A percentile compares a stretch with the other conserved stretches of the same genome.
These are phyloP conservation scores for Athrips mouffetella DNA, from an alignment of 2,888 invertebrate species.

Conservation along the genomic window DNA sequence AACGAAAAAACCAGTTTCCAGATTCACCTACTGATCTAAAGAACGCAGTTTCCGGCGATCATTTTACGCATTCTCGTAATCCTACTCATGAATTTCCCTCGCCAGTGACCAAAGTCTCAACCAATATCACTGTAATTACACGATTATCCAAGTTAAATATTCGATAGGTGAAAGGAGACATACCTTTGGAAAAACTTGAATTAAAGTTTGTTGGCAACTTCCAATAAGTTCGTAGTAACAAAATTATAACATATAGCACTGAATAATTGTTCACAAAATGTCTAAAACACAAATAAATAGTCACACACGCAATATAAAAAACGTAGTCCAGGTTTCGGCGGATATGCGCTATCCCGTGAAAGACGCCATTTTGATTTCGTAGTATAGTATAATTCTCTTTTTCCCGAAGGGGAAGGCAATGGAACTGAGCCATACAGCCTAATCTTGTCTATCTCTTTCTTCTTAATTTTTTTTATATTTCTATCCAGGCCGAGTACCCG, in stretches of 20 bases:
- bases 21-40: conserved; percentile 67
- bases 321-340: conserved; percentile 60
- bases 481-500: background rate
- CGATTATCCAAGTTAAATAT: conserved; percentile 52
- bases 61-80: conserved; percentile 25
- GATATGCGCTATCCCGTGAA: conserved; percentile 69
- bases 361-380: conserved; percentile 79
- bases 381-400: conserved; percentile 60
- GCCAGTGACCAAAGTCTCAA: background rate
- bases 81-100: background rate
- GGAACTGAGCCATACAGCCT: no score
- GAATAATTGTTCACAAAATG: conserved; percentile 55
- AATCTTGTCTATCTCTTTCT: no score
- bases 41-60: conserved; percentile 50
- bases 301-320: conserved; percentile 50
- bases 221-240: conserved; percentile 35
- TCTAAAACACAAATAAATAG: conserved; percentile 53
- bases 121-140: conserved; percentile 35
- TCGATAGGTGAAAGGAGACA: conserved; percentile 73
- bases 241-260: conserved; percentile 49
- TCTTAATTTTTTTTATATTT: background rate
- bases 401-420: no score
- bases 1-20: conserved; percentile 55
- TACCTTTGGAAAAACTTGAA: conserved; percentile 59
- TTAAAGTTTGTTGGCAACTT: conserved; percentile 37